phyloP scores from a whole-genome alignment of 2,888 invertebrate genomes.

The Chironomus tentans region DNA sequence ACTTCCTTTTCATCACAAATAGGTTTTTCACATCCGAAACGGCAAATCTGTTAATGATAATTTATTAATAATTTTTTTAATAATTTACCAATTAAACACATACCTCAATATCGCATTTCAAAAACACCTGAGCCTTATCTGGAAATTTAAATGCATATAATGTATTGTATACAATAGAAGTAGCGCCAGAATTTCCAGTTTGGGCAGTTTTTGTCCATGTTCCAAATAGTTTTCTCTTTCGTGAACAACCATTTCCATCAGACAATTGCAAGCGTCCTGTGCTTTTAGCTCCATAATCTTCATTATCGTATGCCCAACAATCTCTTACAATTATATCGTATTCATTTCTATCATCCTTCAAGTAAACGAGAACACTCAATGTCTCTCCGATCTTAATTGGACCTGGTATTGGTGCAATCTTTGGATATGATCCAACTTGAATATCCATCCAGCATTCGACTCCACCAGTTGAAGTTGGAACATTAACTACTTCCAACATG shows the following conservation, averaged over 20 bases:
- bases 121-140: slow-evolving; percentile 59
- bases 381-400: slow-evolving; percentile 61
- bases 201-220: slow-evolving; percentile 53
- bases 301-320: slow-evolving; percentile 63
- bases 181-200: slow-evolving; percentile 51
- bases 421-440: slow-evolving; percentile 59
- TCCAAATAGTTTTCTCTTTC: slow-evolving; percentile 56
- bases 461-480: slow-evolving; percentile 53
- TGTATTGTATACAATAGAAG: slow-evolving; percentile 55
- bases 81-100: slow-evolving; percentile 29
- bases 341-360: slow-evolving; percentile 53
- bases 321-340: slow-evolving; percentile 61
- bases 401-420: slow-evolving; percentile 52
- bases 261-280: slow-evolving; percentile 56
- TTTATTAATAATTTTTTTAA: slow-evolving; percentile 23
- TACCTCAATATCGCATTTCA: slow-evolving; percentile 67
- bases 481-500: slow-evolving; percentile 59
- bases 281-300: slow-evolving; percentile 49
- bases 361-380: slow-evolving; percentile 58
- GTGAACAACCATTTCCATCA: slow-evolving; percentile 57
- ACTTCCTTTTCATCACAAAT: slow-evolving; percentile 32
- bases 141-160: slow-evolving; percentile 66
- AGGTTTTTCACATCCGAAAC: slow-evolving; percentile 34
- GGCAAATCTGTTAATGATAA: slow-evolving; percentile 32
- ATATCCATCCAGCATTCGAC: slow-evolving; percentile 73